Conservation (phyloP, 2,113 vertebrate genomes). For the Callaeas wilsoni region DNA sequence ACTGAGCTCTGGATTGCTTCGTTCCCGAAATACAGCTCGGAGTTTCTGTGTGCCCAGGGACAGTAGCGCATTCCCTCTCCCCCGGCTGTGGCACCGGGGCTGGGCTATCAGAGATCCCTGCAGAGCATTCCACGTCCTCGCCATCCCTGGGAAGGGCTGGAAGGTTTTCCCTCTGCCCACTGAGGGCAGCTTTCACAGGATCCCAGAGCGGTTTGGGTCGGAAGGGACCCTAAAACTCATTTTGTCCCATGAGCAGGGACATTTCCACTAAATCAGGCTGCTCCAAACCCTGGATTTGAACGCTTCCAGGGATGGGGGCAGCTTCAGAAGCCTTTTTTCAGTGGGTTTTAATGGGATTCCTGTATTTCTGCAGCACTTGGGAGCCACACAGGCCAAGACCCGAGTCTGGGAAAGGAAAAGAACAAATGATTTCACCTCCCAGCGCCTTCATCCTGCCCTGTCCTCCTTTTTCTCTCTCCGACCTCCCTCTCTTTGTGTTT, state of each 20-base stretch:
- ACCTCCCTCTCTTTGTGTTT: not conserved
- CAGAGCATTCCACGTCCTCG: not conserved
- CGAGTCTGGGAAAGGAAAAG: not conserved
- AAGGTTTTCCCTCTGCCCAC: not conserved
- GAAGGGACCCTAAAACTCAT: not conserved
- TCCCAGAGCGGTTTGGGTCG: not conserved
- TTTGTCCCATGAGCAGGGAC: not conserved
- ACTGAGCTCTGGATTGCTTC: not conserved
- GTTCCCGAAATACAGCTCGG: not conserved
- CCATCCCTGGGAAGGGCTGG: not conserved
- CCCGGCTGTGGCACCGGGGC: not conserved
- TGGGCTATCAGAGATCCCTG: not conserved
- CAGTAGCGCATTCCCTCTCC: fast-evolving
- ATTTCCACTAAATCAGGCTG: not conserved
- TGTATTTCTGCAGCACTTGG: not conserved
- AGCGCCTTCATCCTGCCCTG: not conserved
- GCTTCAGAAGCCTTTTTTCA: not conserved
- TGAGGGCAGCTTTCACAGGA: not conserved
- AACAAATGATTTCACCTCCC: not conserved
- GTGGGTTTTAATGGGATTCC: not conserved
- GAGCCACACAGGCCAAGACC: not conserved
- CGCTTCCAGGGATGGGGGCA: not conserved
- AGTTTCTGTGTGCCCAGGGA: not conserved
- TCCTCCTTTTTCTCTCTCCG: not conserved
- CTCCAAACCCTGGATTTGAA: not conserved